phyloP scores from a whole-genome alignment of 2,888 invertebrate genomes.

The Chymomyza amoena region DNA sequence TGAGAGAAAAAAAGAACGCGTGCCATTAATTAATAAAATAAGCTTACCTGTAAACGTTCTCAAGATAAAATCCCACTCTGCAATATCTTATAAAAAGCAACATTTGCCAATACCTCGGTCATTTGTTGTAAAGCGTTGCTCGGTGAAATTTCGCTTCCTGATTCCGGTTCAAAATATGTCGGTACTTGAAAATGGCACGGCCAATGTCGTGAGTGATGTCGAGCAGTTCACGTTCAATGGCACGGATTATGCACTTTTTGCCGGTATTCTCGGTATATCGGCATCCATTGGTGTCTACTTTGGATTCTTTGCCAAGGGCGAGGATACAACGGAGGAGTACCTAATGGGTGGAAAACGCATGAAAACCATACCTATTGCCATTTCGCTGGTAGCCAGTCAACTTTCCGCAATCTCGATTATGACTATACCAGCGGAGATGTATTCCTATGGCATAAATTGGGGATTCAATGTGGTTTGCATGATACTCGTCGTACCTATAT shows the following conservation, averaged over 20 bases:
- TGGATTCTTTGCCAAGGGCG: slow-evolving; percentile 79
- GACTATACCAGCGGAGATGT: slow-evolving; percentile 80
- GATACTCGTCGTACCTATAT: slow-evolving; percentile 71
- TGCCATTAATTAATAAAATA: neutral
- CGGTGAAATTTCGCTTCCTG: slow-evolving; percentile 11
- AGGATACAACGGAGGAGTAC: slow-evolving; percentile 80
- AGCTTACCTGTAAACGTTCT: neutral
- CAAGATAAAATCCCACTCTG: neutral
- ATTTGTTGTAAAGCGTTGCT: neutral
- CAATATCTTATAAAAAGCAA: neutral
- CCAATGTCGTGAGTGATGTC: slow-evolving; percentile 16
- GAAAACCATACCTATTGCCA: slow-evolving; percentile 82
- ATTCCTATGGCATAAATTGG: slow-evolving; percentile 80
- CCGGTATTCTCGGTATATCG: slow-evolving; percentile 80
- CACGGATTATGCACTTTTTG: slow-evolving; percentile 81
- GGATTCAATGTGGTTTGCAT: slow-evolving; percentile 76
- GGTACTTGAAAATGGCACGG: slow-evolving; percentile 10
- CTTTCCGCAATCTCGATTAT: slow-evolving; percentile 81
- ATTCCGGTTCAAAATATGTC: slow-evolving; percentile 4
- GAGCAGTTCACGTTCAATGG: slow-evolving; percentile 65
- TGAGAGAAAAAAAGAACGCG: too few species aligned
- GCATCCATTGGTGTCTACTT: slow-evolving; percentile 82
- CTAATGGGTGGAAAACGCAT: slow-evolving; percentile 81
- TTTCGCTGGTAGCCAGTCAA: slow-evolving; percentile 82
- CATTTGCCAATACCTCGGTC: neutral